Conservation (phyloP, 2,888 invertebrate genomes). For the Aporophyla lueneburgensis region DNA sequence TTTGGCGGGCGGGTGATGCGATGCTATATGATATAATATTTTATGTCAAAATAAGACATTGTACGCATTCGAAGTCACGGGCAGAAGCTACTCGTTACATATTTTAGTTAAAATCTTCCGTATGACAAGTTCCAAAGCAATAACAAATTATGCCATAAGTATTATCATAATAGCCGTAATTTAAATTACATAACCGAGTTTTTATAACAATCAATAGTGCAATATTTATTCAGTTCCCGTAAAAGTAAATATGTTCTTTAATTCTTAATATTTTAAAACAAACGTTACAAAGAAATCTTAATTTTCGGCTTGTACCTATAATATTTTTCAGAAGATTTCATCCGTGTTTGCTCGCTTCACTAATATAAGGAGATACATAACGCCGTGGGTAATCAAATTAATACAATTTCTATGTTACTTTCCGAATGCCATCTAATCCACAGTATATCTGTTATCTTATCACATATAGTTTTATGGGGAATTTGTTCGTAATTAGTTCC, state of each 20-base stretch:
- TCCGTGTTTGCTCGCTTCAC: background rate
- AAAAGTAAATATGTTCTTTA: background rate
- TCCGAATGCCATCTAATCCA: constrained; percentile 45
- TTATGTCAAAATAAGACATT: too few relatives aligned
- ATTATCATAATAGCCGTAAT: background rate
- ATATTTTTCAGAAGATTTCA: background rate
- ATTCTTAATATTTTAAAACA: background rate
- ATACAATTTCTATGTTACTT: constrained; percentile 24
- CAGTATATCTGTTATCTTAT: constrained; percentile 56
- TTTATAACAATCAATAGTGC: background rate
- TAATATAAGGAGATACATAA: background rate
- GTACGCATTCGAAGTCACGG: too few relatives aligned
- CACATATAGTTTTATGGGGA: constrained; percentile 64
- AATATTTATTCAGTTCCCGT: background rate
- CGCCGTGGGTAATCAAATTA: constrained; percentile 13
- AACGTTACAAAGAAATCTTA: background rate
- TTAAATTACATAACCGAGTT: background rate
- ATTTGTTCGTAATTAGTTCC: constrained; percentile 67
- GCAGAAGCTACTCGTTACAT: background rate
- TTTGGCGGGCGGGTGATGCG: too few relatives aligned
- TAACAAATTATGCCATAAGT: background rate
- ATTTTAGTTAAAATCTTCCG: background rate
- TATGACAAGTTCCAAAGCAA: background rate
- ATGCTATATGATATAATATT: too few relatives aligned
- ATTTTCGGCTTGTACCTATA: background rate